phyloP scores from a whole-genome alignment of 2,888 invertebrate genomes.

The Mactromeris polynyma region DNA sequence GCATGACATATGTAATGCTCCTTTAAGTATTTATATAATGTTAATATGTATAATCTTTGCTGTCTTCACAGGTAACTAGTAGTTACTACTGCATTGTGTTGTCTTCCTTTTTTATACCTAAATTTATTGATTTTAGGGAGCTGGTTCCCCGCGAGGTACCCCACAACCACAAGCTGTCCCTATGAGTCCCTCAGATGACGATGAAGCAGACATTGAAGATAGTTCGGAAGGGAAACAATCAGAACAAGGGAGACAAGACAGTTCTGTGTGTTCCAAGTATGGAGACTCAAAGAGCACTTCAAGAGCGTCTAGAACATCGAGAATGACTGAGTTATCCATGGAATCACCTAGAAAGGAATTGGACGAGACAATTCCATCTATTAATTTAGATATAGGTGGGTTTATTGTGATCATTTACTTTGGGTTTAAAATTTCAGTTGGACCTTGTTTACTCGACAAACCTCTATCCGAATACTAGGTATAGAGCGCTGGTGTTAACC shows the following conservation, averaged over 20 bases:
- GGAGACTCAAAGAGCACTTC: constrained; percentile 49
- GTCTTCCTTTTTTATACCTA: neutral
- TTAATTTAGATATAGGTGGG: constrained; percentile 35
- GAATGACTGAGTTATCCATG: constrained; percentile 40
- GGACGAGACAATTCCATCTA: constrained; percentile 29
- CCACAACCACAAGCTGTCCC: constrained; percentile 46
- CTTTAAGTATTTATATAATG: no score
- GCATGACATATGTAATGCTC: no score
- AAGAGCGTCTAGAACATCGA: constrained; percentile 40
- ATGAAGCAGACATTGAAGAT: constrained; percentile 40
- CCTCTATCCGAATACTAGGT: no score
- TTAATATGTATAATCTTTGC: no score
- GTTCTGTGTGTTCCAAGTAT: constrained; percentile 59
- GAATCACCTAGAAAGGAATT: constrained; percentile 47
- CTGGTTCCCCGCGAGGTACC: constrained; percentile 42
- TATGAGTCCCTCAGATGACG: constrained; percentile 52
- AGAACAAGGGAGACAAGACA: constrained; percentile 37
- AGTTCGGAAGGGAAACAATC: constrained; percentile 27
- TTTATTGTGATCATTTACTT: neutral
- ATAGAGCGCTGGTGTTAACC: no score
- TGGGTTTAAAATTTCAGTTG: no score
- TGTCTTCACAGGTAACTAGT: no score
- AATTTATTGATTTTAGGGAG: constrained; percentile 27
- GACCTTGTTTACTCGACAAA: no score
- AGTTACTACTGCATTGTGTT: no score